Evolutionary conservation across 1,140 invertebrate species (phyloP), one percentile per base, ranked within the genome.

Genomic region (Bombus superbus): DNA sequence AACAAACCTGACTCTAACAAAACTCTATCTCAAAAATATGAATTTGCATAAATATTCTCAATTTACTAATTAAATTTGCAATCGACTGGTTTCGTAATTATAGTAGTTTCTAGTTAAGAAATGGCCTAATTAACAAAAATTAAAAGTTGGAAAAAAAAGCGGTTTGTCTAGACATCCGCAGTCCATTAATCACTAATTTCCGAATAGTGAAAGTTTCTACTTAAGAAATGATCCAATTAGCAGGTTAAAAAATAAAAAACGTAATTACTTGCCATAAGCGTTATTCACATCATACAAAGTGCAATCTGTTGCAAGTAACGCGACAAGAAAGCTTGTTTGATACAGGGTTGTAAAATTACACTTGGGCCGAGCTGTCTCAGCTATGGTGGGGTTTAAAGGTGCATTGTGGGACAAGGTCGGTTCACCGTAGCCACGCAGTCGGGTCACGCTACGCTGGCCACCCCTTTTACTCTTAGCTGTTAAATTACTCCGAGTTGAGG

Each of bases 331-430:
- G 32, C 15, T 13, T 38, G 38, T 28, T 22, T 38, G 38, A 69
- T 35, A 59, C 15, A 74, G 84, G 79, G 84, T 87, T 75, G 64
- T 83, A 87, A 88, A 90, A 85, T 89, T 85, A 66, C 82, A 68
- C 66, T 71, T 38, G 35, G 22, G 22, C 18, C 22, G 42, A 42
- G 57, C 35, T 38, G 13, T 32, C 8, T 25, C 9, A 8, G 4
- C 11, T 38, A 66, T 28, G 42, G 35, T 71, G 76, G 68, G 68
- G 75, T 72, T 80, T 53, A 53, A 47, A 82, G 76, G 66, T 90
- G 86, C 84, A 91, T 91, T 91, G 87, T 91, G 89, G 90, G 90
- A 91, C 90, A 90, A 91, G 90, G 90, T 91, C 90, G 89, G 87
- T 91, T 89, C 81, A 73, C 82, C 81, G 84, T 90, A 84, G 81